These are phyloP conservation scores for Pemphigus obesinymphae DNA, from an alignment of 1,140 invertebrate species.

Conservation along the genomic window DNA sequence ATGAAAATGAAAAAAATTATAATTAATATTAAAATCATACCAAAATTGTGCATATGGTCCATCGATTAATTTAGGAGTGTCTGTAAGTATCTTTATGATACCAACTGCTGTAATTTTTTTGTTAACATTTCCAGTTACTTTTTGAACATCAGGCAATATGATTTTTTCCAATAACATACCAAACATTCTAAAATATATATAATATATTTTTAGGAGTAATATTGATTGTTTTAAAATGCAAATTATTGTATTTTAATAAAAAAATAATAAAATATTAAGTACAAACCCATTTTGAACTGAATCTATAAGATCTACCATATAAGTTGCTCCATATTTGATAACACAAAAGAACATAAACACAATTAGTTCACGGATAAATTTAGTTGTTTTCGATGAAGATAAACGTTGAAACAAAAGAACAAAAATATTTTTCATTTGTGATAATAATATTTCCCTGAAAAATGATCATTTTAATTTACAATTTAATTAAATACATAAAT, in stretches of 20 bases:
- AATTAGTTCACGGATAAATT: slow-evolving; percentile 82
- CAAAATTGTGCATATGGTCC: slow-evolving; percentile 64
- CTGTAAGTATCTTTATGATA: slow-evolving; percentile 76
- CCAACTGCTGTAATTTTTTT: slow-evolving; percentile 86
- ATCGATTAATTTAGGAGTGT: slow-evolving; percentile 62
- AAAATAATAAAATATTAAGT: too few species aligned
- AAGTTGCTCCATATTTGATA: slow-evolving; percentile 68
- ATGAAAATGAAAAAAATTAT: too few species aligned
- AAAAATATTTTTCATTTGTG: slow-evolving; percentile 84
- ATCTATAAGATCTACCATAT: slow-evolving; percentile 74
- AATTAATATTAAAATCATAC: slow-evolving; percentile 51
- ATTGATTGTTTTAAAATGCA: not conserved
- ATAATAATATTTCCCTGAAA: slow-evolving; percentile 61
- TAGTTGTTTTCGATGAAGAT: slow-evolving; percentile 87
- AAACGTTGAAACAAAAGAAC: slow-evolving; percentile 85
- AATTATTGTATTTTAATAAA: not conserved
- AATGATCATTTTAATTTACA: slow-evolving; percentile 46
- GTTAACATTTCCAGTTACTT: slow-evolving; percentile 74
- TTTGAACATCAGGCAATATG: slow-evolving; percentile 78
- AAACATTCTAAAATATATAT: slow-evolving; percentile 64
- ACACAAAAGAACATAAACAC: slow-evolving; percentile 85
- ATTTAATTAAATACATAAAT: not conserved
- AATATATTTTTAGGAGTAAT: not conserved
- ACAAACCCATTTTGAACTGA: slow-evolving; percentile 80
- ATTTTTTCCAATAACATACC: slow-evolving; percentile 88